Evolutionary conservation across 2,888 invertebrate species (phyloP).

Genomic region (Ophion costatus): DNA sequence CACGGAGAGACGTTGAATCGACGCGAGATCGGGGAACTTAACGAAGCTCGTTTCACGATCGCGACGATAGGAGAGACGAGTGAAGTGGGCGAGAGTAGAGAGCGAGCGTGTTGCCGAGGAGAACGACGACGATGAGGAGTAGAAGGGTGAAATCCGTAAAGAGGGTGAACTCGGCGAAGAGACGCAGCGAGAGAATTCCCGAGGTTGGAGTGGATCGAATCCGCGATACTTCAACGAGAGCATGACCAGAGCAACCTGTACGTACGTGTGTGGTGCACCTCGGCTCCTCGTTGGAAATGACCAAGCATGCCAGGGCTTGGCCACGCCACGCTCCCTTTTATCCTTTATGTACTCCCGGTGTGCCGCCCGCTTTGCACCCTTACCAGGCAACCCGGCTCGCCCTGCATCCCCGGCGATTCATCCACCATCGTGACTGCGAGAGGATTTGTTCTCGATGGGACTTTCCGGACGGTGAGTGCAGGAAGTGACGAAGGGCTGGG

Average conservation of each 20-base stretch:
- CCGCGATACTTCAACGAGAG: conserved; percentile 37
- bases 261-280: background rate
- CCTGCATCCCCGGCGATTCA: background rate
- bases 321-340: background rate
- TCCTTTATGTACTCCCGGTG: background rate
- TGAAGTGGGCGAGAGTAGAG: conserved; percentile 41
- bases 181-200: background rate
- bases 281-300: conserved; percentile 51
- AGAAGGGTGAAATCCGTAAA: conserved; percentile 2
- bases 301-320: conserved; percentile 18
- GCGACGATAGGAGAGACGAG: conserved; percentile 43
- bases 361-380: background rate
- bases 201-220: conserved; percentile 39
- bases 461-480: background rate
- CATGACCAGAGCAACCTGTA: conserved; percentile 2
- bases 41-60: conserved; percentile 60
- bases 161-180: conserved; percentile 9
- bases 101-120: conserved; percentile 11
- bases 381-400: background rate
- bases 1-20: conserved; percentile 29
- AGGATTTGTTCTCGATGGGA: conserved; percentile 47
- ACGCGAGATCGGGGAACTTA: conserved; percentile 58
- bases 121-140: background rate
- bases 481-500: background rate
- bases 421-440: conserved; percentile 16